These are phyloP conservation scores for Drosophila pullipes DNA, from an alignment of 2,888 invertebrate species.

Conservation along the genomic window DNA sequence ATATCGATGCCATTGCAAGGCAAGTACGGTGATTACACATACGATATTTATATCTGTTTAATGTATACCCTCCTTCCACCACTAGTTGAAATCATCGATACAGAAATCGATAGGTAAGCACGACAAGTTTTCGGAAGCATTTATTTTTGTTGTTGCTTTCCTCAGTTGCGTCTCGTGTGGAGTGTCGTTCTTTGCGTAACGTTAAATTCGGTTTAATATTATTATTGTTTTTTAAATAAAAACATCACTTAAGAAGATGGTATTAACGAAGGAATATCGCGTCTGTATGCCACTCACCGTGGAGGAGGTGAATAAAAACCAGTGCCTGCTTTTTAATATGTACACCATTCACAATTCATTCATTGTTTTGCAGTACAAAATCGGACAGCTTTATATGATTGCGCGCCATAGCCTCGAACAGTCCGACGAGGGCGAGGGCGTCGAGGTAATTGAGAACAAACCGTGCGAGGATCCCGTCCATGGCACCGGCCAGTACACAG, in stretches of 20 bases:
- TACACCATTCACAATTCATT: conserved; percentile 8
- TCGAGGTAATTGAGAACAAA: conserved; percentile 94
- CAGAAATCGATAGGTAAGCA: conserved; percentile 31
- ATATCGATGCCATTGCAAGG: conserved; percentile 1
- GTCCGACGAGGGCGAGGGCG: conserved; percentile 95
- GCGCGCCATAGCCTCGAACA: conserved; percentile 97
- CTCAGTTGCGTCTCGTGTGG: conserved; percentile 40
- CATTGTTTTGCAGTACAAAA: conserved; percentile 89
- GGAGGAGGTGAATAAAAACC: conserved; percentile 90
- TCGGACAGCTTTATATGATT: conserved; percentile 97
- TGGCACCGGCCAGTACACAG: conserved; percentile 95
- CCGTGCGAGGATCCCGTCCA: conserved; percentile 92
- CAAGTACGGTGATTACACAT: conserved; percentile 4
- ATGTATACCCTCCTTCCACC: neutral
- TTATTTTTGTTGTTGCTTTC: conserved; percentile 44
- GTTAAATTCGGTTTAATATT: conserved; percentile 40
- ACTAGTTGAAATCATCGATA: conserved; percentile 27
- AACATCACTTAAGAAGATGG: conserved; percentile 87
- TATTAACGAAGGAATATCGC: conserved; percentile 94
- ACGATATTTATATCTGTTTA: neutral
- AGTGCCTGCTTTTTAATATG: neutral
- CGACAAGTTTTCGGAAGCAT: conserved; percentile 25
- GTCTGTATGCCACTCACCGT: conserved; percentile 97
- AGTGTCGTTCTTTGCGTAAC: conserved; percentile 67
- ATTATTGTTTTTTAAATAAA: conserved; percentile 3